Evolutionary conservation across 1,140 invertebrate species (phyloP), one percentile per base, ranked within the genome.

Genomic region (Trypoxylus dichotomus): DNA sequence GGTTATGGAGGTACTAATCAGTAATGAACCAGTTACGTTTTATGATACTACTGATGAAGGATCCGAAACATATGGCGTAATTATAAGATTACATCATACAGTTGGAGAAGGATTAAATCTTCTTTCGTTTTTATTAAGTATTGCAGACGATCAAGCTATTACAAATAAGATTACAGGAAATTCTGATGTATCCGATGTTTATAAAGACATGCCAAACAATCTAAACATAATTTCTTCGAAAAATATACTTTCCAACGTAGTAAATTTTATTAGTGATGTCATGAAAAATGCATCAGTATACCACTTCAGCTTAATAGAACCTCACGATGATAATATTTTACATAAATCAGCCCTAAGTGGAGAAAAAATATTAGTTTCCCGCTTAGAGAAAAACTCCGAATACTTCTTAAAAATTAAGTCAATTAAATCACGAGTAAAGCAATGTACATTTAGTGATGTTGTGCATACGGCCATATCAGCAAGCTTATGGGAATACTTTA

Each of bases 351-450:
- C 1, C 6, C 6, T 79, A 11, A 72, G n/a, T 13, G 78, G 75
- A 13, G 43, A 73, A 13, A 79, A 76, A 54, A 37, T 76, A 11
- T 15, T 76, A 1, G 78, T 43, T 13, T 79, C 43, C 68, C 54
- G 72, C 15, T 54, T 71, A 2, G 78, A 79, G 41, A 74, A 76
- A 19, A 68, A 75, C 5, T 60, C 32, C 3, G 76, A 79, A 63
- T 79, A 79, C 37, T 43, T 79, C 2, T 47, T 71, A 27, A 58
- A 71, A 24, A 74, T 79, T 11, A 76, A 77, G 32, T 32, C 24
- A 21, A 73, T 79, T 13, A 79, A 76, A 27, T 25, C 47, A 32
- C 29, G 21, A 24, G 21, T 77, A 11, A 11, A 25, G 19, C n/a
- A 47, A n/a, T 54, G 63, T 73, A 71, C 19, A 8, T 79, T 79